phyloP scores from a whole-genome alignment of 2,888 invertebrate species.

The Lycophotia porphyrea region DNA sequence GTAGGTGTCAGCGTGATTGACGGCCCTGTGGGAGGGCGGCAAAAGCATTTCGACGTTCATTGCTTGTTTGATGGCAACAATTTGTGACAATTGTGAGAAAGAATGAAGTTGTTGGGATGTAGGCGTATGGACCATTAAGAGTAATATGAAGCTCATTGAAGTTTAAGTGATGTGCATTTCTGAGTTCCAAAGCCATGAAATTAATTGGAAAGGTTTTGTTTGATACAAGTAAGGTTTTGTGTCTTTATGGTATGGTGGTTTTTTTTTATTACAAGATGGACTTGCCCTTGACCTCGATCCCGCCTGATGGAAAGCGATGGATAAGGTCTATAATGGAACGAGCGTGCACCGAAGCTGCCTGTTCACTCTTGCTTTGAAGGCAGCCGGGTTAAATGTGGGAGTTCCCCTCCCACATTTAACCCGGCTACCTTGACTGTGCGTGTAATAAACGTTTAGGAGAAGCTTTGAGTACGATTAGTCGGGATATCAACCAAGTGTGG shows the following conservation, averaged over 20 bases:
- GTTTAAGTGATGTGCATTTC: constrained; percentile 18
- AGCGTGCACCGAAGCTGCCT: too few species aligned
- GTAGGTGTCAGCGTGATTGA: constrained; percentile 75
- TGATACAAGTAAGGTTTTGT: neutral
- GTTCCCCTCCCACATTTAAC: too few species aligned
- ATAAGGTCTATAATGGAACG: too few species aligned
- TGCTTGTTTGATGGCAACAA: constrained; percentile 58
- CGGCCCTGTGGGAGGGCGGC: constrained; percentile 70
- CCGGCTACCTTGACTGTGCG: too few species aligned
- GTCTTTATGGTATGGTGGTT: neutral
- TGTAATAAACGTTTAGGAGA: too few species aligned
- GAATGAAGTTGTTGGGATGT: constrained; percentile 35
- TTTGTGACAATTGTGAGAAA: constrained; percentile 56
- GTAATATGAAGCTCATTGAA: neutral
- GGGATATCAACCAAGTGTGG: too few species aligned
- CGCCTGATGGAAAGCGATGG: too few species aligned
- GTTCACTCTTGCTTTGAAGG: too few species aligned
- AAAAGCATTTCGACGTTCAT: constrained; percentile 63
- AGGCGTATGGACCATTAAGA: constrained; percentile 24
- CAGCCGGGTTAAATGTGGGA: too few species aligned
- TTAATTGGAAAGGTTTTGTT: neutral
- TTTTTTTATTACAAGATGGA: too few species aligned
- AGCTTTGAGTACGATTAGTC: too few species aligned
- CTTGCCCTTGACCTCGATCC: too few species aligned
- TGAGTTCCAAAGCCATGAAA: neutral